These are phyloP conservation scores for Melanotaenia parkinsoni DNA, from an alignment of 2,797 vertebrate genomes.

Conservation along the genomic window DNA sequence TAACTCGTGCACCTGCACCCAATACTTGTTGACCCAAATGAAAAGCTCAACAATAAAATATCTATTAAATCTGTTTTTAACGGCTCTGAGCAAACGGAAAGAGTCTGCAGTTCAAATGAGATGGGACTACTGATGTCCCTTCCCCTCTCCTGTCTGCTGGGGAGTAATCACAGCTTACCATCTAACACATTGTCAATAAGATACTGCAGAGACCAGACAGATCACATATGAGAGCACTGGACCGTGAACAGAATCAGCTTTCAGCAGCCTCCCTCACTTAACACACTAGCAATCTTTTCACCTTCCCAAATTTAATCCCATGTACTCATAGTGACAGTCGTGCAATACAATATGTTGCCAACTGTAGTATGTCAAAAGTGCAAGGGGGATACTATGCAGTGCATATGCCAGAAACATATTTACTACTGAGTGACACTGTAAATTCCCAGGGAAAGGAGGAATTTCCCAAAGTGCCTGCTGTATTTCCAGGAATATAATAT, in stretches of 20 bases:
- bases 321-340: conserved; percentile 34
- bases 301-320: conserved; percentile 45
- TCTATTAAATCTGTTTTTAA: conserved; percentile 36
- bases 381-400: conserved; percentile 1
- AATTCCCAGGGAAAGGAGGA: conserved; percentile 5
- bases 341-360: conserved; percentile 33
- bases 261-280: conserved; percentile 23
- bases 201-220: conserved; percentile 58
- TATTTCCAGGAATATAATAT: neutral
- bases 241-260: conserved; percentile 71
- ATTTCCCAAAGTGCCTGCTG: conserved; percentile 28
- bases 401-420: conserved; percentile 22
- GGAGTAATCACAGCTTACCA: conserved; percentile 68
- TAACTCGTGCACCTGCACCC: neutral
- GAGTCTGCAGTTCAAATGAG: conserved; percentile 53
- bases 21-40: neutral
- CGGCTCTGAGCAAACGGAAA: conserved; percentile 42
- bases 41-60: conserved; percentile 25
- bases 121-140: conserved; percentile 64
- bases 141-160: conserved; percentile 51
- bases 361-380: conserved; percentile 31
- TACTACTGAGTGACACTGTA: neutral
- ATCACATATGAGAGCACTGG: conserved; percentile 63
- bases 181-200: conserved; percentile 78
- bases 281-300: conserved; percentile 18